Evolutionary conservation across 2,888 invertebrate species (phyloP).

Genomic region (Entomobrya multifasciata): DNA sequence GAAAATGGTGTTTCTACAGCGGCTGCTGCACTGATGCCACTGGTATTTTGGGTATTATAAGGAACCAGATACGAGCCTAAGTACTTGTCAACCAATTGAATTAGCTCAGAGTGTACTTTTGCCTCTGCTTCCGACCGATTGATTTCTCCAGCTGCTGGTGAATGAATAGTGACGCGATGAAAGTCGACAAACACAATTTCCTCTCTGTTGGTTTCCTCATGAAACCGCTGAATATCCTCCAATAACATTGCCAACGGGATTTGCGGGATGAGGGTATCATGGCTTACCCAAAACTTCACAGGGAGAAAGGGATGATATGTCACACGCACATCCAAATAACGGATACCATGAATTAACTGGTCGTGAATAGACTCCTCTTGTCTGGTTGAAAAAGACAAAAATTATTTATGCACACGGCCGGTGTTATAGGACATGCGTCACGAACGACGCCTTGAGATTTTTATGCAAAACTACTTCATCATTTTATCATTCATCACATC

Average conservation of each 20-base stretch:
- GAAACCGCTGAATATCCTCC: conserved; percentile 83
- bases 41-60: neutral
- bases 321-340: conserved; percentile 90
- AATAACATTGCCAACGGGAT: conserved; percentile 82
- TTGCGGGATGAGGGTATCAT: conserved; percentile 82
- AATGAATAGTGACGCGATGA: conserved; percentile 86
- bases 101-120: conserved; percentile 81
- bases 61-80: conserved; percentile 81
- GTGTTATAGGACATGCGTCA: neutral
- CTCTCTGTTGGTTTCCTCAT: conserved; percentile 82
- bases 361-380: conserved; percentile 92
- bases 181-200: conserved; percentile 91
- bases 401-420: conserved; percentile 2
- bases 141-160: conserved; percentile 83
- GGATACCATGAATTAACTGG: conserved; percentile 90
- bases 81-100: conserved; percentile 81
- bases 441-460: neutral
- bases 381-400: conserved; percentile 81
- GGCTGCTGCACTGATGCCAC: neutral
- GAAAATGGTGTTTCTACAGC: conserved; percentile 33
- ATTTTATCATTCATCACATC: conserved; percentile 43
- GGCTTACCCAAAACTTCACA: conserved; percentile 86
- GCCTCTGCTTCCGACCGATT: conserved; percentile 80
- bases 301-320: conserved; percentile 84
- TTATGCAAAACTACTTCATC: conserved; percentile 31